Conservation (phyloP, 2,888 invertebrate genomes). For the Euphydryas editha region DNA sequence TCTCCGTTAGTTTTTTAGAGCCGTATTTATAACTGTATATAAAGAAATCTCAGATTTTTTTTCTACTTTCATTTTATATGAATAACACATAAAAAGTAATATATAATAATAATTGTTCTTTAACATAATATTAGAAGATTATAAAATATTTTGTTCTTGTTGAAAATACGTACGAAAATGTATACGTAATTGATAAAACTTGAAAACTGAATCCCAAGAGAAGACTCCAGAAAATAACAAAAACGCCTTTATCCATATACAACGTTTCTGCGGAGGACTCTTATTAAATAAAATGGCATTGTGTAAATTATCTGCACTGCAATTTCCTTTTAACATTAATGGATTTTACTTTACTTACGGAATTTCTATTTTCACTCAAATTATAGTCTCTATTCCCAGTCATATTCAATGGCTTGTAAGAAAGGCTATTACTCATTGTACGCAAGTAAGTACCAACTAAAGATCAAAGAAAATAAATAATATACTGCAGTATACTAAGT, state of each 20-base stretch:
- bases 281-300: neutral
- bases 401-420: conserved; percentile 12
- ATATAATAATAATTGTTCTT: too few relatives aligned
- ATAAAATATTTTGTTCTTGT: too few relatives aligned
- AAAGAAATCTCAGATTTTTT: neutral
- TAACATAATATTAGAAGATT: too few relatives aligned
- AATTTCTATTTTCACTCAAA: conserved; percentile 5
- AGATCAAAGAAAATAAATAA: conserved; percentile 19
- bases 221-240: too few relatives aligned
- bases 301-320: neutral
- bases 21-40: neutral
- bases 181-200: too few relatives aligned
- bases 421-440: conserved; percentile 13
- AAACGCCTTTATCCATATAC: too few relatives aligned
- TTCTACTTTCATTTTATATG: too few relatives aligned
- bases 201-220: too few relatives aligned
- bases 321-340: conserved; percentile 5
- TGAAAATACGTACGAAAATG: too few relatives aligned
- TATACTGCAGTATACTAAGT: conserved; percentile 47
- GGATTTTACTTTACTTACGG: neutral
- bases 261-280: neutral
- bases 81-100: too few relatives aligned
- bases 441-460: conserved; percentile 14
- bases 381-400: conserved; percentile 10
- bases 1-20: conserved; percentile 8